Conservation (phyloP, 2,797 vertebrate species). For the Hypotaenidia okinawae region DNA sequence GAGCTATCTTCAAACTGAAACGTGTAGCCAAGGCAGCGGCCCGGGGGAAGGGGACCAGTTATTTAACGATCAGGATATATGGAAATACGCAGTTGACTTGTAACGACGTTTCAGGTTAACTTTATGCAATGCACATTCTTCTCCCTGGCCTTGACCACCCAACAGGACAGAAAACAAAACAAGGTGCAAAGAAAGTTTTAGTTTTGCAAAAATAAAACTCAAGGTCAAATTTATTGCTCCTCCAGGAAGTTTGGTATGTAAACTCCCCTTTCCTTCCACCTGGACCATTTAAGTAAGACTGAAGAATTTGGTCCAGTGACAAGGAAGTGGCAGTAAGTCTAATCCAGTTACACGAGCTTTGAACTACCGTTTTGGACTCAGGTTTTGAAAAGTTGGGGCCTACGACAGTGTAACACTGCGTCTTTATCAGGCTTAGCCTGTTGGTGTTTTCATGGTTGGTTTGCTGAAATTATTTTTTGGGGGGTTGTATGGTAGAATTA, state of each 20-base stretch:
- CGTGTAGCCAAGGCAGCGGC: accelerated
- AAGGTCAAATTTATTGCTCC: accelerated
- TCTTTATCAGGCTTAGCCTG: not conserved
- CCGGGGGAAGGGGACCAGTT: not conserved
- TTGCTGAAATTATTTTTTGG: not conserved
- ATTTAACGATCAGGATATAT: not conserved
- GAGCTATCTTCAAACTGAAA: not conserved
- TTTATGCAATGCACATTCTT: accelerated
- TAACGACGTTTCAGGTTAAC: accelerated
- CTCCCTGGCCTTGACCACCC: not conserved
- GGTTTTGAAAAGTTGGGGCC: not conserved
- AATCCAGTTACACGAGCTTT: not conserved
- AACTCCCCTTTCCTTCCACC: not conserved
- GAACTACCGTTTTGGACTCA: not conserved
- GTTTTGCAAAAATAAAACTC: not conserved
- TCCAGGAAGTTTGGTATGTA: not conserved
- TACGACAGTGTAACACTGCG: not conserved
- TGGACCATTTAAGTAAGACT: not conserved
- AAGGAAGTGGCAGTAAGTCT: accelerated
- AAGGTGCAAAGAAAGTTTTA: not conserved
- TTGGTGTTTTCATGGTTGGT: not conserved
- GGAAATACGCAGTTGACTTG: accelerated
- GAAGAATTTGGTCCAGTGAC: not conserved
- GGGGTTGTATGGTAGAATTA: not conserved
- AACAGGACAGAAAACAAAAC: not conserved